phyloP scores from a whole-genome alignment of 2,797 vertebrate species.

The Chromobotia macracanthus region DNA sequence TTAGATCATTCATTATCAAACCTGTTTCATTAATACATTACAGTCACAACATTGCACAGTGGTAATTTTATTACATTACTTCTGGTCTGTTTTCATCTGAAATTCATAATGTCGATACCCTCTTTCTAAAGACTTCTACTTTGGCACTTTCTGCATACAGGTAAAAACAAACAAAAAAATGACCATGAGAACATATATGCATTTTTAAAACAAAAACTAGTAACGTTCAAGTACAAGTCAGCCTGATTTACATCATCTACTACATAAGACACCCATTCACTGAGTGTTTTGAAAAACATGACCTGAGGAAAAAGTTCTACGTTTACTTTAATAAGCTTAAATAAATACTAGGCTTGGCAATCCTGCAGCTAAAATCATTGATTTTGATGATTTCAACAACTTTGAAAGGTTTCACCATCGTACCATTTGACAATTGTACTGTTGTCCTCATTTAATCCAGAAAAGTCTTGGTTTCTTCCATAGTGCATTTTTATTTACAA shows the following conservation, averaged over 20 bases:
- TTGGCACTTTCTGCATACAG: constrained; percentile 52
- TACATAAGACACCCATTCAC: constrained; percentile 23
- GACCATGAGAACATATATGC: constrained; percentile 28
- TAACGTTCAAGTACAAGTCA: constrained; percentile 51
- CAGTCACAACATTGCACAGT: constrained; percentile 17
- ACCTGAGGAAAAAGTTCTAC: constrained; percentile 57
- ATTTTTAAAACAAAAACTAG: constrained; percentile 17
- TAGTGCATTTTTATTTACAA: constrained; percentile 43
- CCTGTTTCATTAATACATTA: background rate
- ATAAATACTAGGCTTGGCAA: constrained; percentile 42
- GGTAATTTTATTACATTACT: constrained; percentile 39
- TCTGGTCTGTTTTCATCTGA: too few species aligned
- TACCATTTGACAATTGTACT: constrained; percentile 27
- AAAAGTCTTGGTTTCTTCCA: constrained; percentile 4
- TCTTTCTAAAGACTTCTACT: constrained; percentile 45
- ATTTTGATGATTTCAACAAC: too few species aligned
- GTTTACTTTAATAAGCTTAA: constrained; percentile 42
- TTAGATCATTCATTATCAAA: background rate
- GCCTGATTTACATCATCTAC: constrained; percentile 31
- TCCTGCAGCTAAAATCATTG: constrained; percentile 16
- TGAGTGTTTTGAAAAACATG: too few species aligned
- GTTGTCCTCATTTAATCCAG: constrained; percentile 11
- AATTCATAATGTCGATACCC: background rate
- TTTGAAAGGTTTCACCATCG: too few species aligned
- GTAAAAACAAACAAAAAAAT: constrained; percentile 7